Conservation (phyloP, 2,113 vertebrate genomes). For the Anoura caudifer region DNA sequence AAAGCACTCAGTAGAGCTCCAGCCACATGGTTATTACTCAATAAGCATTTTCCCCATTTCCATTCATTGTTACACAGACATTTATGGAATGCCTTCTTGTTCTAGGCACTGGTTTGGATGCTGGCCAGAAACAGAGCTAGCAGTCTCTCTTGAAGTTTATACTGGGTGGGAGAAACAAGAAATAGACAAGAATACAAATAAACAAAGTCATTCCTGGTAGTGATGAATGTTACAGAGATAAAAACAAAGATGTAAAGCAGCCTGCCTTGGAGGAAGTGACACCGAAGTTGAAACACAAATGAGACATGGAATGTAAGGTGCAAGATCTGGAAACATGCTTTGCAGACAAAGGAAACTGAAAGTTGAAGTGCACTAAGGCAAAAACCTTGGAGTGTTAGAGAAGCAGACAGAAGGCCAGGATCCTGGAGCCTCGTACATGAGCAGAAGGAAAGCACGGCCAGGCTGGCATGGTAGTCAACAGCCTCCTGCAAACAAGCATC, state of each 20-base stretch:
- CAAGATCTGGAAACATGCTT: neutral
- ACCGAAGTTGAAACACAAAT: neutral
- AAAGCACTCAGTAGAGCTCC: neutral
- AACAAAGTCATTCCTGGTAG: neutral
- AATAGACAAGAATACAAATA: neutral
- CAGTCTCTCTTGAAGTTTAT: neutral
- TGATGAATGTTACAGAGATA: neutral
- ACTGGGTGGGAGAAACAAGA: neutral
- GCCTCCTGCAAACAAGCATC: neutral
- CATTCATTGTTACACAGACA: neutral
- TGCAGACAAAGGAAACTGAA: neutral
- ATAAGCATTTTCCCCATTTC: neutral
- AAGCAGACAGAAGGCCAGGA: neutral
- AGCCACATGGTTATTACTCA: too few species aligned
- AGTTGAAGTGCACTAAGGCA: neutral
- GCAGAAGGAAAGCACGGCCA: neutral
- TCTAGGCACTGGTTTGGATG: neutral
- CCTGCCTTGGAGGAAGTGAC: neutral
- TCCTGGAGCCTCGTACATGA: neutral
- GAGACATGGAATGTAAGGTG: neutral
- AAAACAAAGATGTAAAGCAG: neutral
- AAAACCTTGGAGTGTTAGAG: neutral
- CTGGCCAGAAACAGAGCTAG: neutral
- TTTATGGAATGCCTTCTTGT: neutral
- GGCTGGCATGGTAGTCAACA: neutral